A percentile compares a stretch with the other conserved stretches of the same genome.
phyloP scores from a whole-genome alignment of 1,140 invertebrate genomes.

The Tribolium madens region DNA sequence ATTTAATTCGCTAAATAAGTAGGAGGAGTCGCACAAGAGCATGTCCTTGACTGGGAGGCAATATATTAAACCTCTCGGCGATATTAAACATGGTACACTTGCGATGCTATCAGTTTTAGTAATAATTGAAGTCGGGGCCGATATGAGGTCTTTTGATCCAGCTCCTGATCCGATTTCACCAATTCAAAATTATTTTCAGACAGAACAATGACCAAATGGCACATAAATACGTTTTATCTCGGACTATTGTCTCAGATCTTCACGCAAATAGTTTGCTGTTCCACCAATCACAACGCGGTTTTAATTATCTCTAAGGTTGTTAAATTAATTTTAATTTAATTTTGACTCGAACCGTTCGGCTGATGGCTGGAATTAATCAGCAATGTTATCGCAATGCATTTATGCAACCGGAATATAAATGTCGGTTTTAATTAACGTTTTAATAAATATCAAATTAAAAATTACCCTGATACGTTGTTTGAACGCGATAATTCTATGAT shows the following conservation, averaged over 20 bases:
- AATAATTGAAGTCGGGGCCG: slow-evolving; percentile 22
- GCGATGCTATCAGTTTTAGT: slow-evolving; percentile 7
- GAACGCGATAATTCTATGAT: background rate
- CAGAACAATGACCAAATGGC: slow-evolving; percentile 20
- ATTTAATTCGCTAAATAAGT: slow-evolving; percentile 14
- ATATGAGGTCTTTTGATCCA: background rate
- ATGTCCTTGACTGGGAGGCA: background rate
- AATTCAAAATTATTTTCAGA: background rate
- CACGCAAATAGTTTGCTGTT: background rate
- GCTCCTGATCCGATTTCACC: background rate
- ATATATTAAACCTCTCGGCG: slow-evolving; percentile 17
- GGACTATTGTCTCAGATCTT: slow-evolving; percentile 1
- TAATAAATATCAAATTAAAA: slow-evolving; percentile 25
- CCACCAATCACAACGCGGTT: background rate
- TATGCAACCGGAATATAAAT: slow-evolving; percentile 32
- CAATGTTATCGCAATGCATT: slow-evolving; percentile 23
- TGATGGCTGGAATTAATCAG: slow-evolving; percentile 36
- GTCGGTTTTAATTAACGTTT: slow-evolving; percentile 17
- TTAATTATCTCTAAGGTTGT: slow-evolving; percentile 44
- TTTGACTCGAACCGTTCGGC: background rate
- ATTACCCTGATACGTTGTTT: background rate
- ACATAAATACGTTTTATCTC: slow-evolving; percentile 2
- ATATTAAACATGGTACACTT: slow-evolving; percentile 18
- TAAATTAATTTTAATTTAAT: slow-evolving; percentile 47
- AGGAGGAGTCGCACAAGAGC: background rate